phyloP scores from a whole-genome alignment of 2,113 vertebrate genomes.

The Anoplopoma fimbria region DNA sequence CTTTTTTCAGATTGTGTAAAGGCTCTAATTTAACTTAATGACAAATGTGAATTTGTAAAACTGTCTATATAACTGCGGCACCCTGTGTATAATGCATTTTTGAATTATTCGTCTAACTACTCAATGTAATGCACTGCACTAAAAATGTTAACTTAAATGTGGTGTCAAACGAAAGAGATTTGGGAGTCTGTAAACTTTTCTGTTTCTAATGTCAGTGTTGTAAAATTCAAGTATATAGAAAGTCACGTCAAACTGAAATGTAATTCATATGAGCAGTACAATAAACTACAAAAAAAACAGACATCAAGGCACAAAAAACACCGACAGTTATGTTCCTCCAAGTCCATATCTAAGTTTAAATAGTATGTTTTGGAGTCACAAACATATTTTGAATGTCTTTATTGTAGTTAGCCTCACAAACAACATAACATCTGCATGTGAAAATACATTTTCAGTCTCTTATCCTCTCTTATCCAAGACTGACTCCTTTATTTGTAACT shows the following conservation, averaged over 20 bases:
- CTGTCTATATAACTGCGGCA: neutral
- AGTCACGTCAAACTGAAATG: neutral
- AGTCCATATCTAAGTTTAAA: neutral
- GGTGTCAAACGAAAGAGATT: too few relatives aligned
- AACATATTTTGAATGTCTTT: neutral
- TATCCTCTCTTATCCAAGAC: neutral
- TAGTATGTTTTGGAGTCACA: neutral
- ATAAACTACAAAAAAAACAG: neutral
- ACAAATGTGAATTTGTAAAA: neutral
- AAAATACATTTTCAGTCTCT: neutral
- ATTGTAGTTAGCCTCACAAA: neutral
- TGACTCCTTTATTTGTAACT: neutral
- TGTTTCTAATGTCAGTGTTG: neutral
- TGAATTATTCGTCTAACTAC: neutral
- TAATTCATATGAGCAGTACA: neutral
- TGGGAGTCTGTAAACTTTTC: neutral
- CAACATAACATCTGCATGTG: neutral
- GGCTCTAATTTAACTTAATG: too few relatives aligned
- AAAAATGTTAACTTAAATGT: neutral
- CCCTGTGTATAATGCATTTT: neutral
- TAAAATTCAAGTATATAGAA: neutral
- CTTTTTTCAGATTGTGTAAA: neutral
- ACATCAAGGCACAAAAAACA: neutral
- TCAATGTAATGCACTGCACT: neutral
- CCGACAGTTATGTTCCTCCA: neutral